Percentiles rank a stretch among this genome's conserved stretches.
Conservation (phyloP, 2,888 invertebrate genomes). For the Schizotus pectinicornis region DNA sequence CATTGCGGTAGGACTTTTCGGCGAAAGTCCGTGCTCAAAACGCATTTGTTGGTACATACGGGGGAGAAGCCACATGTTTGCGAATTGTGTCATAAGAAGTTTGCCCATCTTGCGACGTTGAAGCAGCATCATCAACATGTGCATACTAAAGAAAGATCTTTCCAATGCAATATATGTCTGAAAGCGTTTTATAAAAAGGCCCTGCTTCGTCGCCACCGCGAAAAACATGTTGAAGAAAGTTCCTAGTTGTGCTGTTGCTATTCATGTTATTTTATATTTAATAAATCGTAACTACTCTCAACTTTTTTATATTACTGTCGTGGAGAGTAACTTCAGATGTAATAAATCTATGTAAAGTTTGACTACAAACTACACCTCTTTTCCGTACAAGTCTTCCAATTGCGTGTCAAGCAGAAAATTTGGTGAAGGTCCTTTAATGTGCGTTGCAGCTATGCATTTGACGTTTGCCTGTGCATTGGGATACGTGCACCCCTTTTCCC, state of each 20-base stretch:
- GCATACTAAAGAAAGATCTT: neutral
- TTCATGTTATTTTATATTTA: too few species aligned
- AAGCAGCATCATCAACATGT: neutral
- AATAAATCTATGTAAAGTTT: too few species aligned
- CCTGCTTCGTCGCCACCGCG: neutral
- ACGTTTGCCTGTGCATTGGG: too few species aligned
- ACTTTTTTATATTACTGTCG: too few species aligned
- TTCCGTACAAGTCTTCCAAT: too few species aligned
- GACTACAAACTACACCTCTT: too few species aligned
- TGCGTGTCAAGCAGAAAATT: too few species aligned
- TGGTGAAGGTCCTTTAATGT: too few species aligned
- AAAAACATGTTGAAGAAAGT: neutral
- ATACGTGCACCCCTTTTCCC: too few species aligned
- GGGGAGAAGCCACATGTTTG: conserved; percentile 62
- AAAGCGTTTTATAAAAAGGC: neutral
- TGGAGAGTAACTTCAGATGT: too few species aligned
- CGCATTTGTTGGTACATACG: conserved; percentile 48
- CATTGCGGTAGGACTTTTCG: conserved; percentile 9
- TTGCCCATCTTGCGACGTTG: neutral
- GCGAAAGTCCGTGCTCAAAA: neutral
- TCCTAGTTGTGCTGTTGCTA: neutral
- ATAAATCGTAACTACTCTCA: too few species aligned
- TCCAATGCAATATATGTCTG: neutral
- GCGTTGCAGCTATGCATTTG: too few species aligned
- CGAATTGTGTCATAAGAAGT: neutral